Conservation (phyloP, 2,888 invertebrate species). For the Cheilosia scutellata region DNA sequence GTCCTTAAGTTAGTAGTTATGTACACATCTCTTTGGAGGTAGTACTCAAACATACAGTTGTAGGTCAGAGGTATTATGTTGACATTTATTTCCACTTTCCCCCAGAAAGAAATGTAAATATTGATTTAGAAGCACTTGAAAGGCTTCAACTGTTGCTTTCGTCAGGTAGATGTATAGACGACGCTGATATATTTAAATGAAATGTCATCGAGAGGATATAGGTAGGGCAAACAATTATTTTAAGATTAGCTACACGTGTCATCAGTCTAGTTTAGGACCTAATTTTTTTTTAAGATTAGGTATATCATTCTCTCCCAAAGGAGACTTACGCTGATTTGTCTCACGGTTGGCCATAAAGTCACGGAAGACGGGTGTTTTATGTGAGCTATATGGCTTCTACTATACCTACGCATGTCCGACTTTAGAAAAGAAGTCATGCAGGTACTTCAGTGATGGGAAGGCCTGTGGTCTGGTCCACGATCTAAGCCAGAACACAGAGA, state of each 20-base stretch:
- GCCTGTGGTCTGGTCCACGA: too few species aligned
- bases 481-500: too few species aligned
- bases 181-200: background rate
- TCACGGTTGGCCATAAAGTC: too few species aligned
- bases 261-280: too few species aligned
- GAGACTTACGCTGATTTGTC: too few species aligned
- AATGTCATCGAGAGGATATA: background rate
- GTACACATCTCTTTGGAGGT: slow-evolving; percentile 3
- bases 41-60: background rate
- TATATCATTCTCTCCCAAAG: too few species aligned
- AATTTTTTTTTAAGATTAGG: too few species aligned
- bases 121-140: slow-evolving; percentile 51
- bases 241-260: background rate
- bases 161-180: background rate
- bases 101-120: slow-evolving; percentile 6
- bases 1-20: slow-evolving; percentile 28
- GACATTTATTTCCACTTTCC: slow-evolving; percentile 3
- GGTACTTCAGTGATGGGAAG: too few species aligned
- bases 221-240: background rate
- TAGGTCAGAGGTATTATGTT: slow-evolving; percentile 42
- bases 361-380: too few species aligned
- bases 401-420: too few species aligned
- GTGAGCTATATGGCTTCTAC: too few species aligned
- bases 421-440: too few species aligned
- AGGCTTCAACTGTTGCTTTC: slow-evolving; percentile 27